A percentile compares a stretch with the other conserved stretches of the same genome.
Conservation (phyloP, 2,113 vertebrate genomes). For the Hydrolagus affinis region DNA sequence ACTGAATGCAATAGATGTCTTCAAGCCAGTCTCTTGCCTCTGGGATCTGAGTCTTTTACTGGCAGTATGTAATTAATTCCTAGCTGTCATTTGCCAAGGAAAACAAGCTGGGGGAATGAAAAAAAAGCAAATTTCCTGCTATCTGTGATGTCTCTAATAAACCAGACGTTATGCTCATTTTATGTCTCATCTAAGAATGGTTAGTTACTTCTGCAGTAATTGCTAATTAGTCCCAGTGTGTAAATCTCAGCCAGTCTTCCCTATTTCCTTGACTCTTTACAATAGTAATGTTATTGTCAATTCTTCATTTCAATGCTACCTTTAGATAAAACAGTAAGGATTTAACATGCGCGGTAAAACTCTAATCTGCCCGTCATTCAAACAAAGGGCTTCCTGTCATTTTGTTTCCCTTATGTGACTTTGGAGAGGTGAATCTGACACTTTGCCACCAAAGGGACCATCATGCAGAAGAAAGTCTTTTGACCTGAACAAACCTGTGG, state of each 20-base stretch:
- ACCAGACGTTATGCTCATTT: background rate
- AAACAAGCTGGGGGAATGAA: background rate
- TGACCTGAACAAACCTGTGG: background rate
- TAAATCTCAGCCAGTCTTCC: too few relatives aligned
- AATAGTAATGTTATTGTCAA: too few relatives aligned
- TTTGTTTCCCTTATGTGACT: background rate
- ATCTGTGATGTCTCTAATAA: background rate
- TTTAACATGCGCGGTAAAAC: too few relatives aligned
- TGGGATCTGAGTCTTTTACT: background rate
- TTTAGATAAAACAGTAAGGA: too few relatives aligned
- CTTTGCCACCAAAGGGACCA: background rate
- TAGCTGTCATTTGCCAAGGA: background rate
- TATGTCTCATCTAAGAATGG: background rate
- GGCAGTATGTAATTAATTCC: background rate
- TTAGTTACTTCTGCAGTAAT: background rate
- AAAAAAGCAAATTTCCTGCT: background rate
- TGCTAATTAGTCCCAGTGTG: background rate
- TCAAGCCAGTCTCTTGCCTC: background rate
- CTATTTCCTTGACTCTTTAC: too few relatives aligned
- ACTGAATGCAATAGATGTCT: too few relatives aligned
- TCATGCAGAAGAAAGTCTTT: background rate
- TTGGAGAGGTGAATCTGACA: background rate
- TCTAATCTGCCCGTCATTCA: background rate
- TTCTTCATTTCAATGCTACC: too few relatives aligned
- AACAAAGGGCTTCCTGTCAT: background rate